phyloP scores from a whole-genome alignment of 2,113 vertebrate genomes.

The Hypomesus transpacificus region DNA sequence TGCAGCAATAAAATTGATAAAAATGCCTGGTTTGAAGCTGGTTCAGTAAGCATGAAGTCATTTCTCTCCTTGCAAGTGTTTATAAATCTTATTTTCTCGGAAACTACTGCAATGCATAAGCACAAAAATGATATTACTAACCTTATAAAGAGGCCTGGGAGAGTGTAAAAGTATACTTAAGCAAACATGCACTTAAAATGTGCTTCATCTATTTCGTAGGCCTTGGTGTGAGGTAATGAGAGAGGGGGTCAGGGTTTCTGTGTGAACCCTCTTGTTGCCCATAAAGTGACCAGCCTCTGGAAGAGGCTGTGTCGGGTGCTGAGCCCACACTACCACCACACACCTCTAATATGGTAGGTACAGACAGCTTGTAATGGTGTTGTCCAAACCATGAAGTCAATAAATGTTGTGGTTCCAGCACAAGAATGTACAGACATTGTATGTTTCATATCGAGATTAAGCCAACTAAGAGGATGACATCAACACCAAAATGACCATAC shows the following conservation, averaged over 20 bases:
- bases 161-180: slow-evolving; percentile 29
- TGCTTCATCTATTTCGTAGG: slow-evolving; percentile 30
- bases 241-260: slow-evolving; percentile 9
- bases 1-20: slow-evolving; percentile 24
- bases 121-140: slow-evolving; percentile 19
- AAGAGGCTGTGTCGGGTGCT: background rate
- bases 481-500: slow-evolving; percentile 68
- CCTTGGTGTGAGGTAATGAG: slow-evolving; percentile 31
- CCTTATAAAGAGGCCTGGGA: slow-evolving; percentile 33
- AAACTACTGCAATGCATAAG: slow-evolving; percentile 19
- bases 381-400: too few relatives aligned
- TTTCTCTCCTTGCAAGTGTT: slow-evolving; percentile 40
- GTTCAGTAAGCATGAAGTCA: slow-evolving; percentile 40
- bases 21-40: slow-evolving; percentile 30
- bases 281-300: slow-evolving; percentile 22
- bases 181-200: slow-evolving; percentile 27
- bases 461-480: background rate
- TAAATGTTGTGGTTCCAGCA: too few relatives aligned
- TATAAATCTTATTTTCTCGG: slow-evolving; percentile 22
- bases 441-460: background rate
- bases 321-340: background rate
- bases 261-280: slow-evolving; percentile 19
- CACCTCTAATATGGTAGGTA: background rate
- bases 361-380: too few relatives aligned
- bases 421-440: too few relatives aligned